Conservation (phyloP, 2,888 invertebrate species). For the Tortricodes alternella region DNA sequence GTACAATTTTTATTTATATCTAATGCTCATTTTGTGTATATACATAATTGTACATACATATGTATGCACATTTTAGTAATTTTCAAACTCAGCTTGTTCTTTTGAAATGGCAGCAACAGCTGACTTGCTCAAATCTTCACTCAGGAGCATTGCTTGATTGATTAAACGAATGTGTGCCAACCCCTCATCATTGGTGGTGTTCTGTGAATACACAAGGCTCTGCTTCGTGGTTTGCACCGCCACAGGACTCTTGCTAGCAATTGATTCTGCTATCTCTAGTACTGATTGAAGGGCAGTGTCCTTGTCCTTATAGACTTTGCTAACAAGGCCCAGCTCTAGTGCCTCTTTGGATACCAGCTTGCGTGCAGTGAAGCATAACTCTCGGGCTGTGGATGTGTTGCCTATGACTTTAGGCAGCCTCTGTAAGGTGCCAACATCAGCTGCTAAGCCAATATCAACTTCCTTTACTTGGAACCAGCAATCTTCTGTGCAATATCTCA, state of each 20-base stretch:
- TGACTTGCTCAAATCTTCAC: conserved; percentile 93
- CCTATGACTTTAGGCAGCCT: conserved; percentile 95
- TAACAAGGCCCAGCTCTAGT: conserved; percentile 90
- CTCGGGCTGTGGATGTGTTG: conserved; percentile 92
- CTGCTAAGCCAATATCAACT: conserved; percentile 93
- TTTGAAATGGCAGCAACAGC: conserved; percentile 90
- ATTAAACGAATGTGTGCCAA: conserved; percentile 92
- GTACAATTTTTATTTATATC: too few species aligned
- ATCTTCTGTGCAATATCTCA: conserved; percentile 94
- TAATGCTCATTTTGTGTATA: too few species aligned
- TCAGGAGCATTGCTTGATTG: conserved; percentile 95
- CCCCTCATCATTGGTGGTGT: conserved; percentile 93
- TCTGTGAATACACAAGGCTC: conserved; percentile 91
- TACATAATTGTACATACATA: neutral
- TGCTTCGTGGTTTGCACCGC: conserved; percentile 97
- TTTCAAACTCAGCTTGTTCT: conserved; percentile 89
- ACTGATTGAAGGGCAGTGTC: conserved; percentile 88
- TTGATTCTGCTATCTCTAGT: conserved; percentile 88
- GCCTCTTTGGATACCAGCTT: conserved; percentile 93
- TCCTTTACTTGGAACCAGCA: conserved; percentile 97
- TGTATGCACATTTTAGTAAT: conserved; percentile 79
- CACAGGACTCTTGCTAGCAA: conserved; percentile 94
- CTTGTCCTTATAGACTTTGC: conserved; percentile 86
- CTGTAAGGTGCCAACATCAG: conserved; percentile 97
- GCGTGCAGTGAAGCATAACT: conserved; percentile 93